Evolutionary conservation across 1,140 invertebrate genomes (phyloP).

Genomic region (Drosophila setifemur): DNA sequence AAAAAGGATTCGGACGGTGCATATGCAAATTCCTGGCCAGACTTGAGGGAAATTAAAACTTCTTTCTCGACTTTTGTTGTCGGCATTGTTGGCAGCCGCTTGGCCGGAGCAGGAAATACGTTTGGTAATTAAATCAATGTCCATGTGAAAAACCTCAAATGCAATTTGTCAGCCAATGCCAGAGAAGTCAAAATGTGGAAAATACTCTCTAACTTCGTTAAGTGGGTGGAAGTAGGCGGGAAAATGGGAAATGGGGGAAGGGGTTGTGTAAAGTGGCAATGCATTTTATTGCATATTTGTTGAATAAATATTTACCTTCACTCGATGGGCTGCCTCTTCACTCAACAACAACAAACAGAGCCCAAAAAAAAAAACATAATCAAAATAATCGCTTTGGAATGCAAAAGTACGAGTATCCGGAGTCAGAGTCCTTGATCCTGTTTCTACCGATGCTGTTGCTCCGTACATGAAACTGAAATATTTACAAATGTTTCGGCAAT

Average conservation of each 20-base stretch:
- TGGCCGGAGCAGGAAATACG: slow-evolving; percentile 30
- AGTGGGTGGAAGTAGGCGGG: not conserved
- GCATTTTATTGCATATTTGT: slow-evolving; percentile 52
- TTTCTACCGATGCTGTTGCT: slow-evolving; percentile 13
- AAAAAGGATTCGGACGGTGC: slow-evolving; percentile 15
- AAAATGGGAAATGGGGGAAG: too few species aligned
- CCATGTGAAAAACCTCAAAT: slow-evolving; percentile 53
- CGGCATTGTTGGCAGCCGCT: not conserved
- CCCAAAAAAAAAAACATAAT: slow-evolving; percentile 1
- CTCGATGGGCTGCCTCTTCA: too few species aligned
- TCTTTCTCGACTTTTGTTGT: slow-evolving; percentile 15
- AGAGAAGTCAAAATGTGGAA: slow-evolving; percentile 29
- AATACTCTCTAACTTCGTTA: slow-evolving; percentile 1
- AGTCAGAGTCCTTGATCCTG: slow-evolving; percentile 17
- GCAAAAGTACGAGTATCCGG: slow-evolving; percentile 12
- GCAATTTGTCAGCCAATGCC: slow-evolving; percentile 47
- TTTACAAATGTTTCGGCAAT: slow-evolving; percentile 55
- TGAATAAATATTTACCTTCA: slow-evolving; percentile 50
- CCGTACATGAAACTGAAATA: slow-evolving; percentile 41
- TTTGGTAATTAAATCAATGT: slow-evolving; percentile 65
- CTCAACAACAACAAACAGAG: not conserved
- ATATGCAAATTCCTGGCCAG: slow-evolving; percentile 31
- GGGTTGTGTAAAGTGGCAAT: not conserved
- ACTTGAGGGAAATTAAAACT: slow-evolving; percentile 36
- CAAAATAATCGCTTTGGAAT: not conserved